Evolutionary conservation across 2,113 vertebrate species (phyloP).

Genomic region (Lipophrys pholis): DNA sequence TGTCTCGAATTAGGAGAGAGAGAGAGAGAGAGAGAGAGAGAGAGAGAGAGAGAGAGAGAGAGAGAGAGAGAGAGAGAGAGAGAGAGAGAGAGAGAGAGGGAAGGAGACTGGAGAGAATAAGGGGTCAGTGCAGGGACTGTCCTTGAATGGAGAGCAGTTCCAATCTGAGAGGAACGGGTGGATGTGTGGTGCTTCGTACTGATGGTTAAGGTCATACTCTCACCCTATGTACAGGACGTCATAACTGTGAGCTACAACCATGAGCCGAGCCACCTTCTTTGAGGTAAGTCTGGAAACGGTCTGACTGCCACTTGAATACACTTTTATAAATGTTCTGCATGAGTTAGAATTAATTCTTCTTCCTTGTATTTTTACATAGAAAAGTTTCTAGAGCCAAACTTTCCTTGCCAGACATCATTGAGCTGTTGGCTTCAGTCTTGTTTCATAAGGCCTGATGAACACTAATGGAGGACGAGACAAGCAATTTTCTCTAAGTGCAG

Average conservation of each 20-base stretch:
- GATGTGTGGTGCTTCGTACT: constrained; percentile 20
- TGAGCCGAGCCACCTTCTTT: constrained; percentile 80
- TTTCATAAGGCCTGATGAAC: constrained; percentile 18
- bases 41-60: constrained; percentile 25
- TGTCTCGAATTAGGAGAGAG: constrained; percentile 20
- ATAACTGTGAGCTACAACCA: constrained; percentile 22
- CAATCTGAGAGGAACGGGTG: constrained; percentile 29
- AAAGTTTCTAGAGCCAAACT: constrained; percentile 9
- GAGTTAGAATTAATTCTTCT: too few species aligned
- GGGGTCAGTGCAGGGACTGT: constrained; percentile 67
- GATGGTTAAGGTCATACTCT: constrained; percentile 28
- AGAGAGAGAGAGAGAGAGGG: constrained; percentile 25
- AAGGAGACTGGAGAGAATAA: constrained; percentile 45
- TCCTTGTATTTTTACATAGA: background rate
- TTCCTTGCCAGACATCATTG: constrained; percentile 4
- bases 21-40: constrained; percentile 23
- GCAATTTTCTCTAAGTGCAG: constrained; percentile 40
- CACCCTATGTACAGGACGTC: constrained; percentile 5
- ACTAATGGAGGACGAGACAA: constrained; percentile 30
- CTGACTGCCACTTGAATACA: background rate
- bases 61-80: constrained; percentile 12
- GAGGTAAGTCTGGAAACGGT: constrained; percentile 71
- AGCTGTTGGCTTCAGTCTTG: constrained; percentile 7
- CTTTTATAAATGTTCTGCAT: too few species aligned
- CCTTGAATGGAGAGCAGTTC: constrained; percentile 54